Percentiles rank a stretch among this genome's conserved stretches.
These are phyloP conservation scores for Chrysochloris asiatica DNA, from an alignment of 2,113 vertebrate species.

Conservation along the genomic window DNA sequence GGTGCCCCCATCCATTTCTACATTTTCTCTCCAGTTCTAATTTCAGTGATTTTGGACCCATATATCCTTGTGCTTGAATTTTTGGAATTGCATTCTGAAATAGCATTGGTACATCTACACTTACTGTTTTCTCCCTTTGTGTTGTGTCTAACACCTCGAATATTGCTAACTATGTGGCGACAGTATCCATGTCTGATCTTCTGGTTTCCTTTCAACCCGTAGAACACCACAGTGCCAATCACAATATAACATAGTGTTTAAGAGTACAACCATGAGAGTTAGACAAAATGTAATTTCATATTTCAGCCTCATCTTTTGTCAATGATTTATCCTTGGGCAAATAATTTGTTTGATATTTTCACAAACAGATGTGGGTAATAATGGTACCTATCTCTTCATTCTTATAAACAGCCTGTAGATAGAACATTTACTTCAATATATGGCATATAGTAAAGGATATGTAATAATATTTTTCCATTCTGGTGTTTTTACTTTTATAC, in stretches of 20 bases:
- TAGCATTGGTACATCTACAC: neutral
- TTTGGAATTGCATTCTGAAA: neutral
- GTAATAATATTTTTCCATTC: neutral
- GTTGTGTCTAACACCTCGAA: neutral
- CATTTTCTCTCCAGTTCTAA: neutral
- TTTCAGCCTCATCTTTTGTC: neutral
- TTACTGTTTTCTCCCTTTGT: neutral
- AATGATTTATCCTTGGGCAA: neutral
- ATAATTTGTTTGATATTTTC: neutral
- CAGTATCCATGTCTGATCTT: neutral
- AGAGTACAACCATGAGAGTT: neutral
- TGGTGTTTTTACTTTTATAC: neutral
- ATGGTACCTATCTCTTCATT: neutral
- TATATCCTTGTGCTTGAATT: neutral
- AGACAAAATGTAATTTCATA: neutral
- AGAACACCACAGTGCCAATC: neutral
- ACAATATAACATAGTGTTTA: neutral
- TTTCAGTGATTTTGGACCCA: neutral
- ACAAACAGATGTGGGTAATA: neutral
- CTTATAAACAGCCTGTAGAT: too few species aligned
- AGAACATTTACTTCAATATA: neutral
- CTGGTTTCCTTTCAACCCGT: neutral
- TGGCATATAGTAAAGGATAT: neutral
- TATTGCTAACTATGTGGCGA: neutral
- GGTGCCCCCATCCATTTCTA: neutral